These are phyloP conservation scores for Acrocyrtus sp. DNA, from an alignment of 2,888 invertebrate species.

Conservation along the genomic window DNA sequence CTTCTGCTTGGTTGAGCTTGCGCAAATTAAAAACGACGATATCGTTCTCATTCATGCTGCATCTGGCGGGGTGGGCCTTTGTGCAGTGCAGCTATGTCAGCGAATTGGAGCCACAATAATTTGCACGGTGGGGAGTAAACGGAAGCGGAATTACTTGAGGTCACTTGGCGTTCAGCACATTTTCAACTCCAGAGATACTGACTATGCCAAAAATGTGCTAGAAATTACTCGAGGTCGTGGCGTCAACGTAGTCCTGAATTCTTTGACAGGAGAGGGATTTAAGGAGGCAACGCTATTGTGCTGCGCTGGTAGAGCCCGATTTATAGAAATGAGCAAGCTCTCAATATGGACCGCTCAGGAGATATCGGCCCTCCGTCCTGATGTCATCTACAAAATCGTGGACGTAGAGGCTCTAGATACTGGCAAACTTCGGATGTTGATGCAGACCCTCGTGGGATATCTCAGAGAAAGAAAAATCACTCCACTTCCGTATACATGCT, in stretches of 20 bases:
- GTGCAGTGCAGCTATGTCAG: slow-evolving; percentile 41
- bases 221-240: slow-evolving; percentile 29
- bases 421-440: not conserved
- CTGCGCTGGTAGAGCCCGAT: slow-evolving; percentile 19
- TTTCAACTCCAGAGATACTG: slow-evolving; percentile 48
- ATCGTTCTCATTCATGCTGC: slow-evolving; percentile 47
- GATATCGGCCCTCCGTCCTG: slow-evolving; percentile 2
- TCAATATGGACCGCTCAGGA: slow-evolving; percentile 13
- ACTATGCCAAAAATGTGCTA: slow-evolving; percentile 29
- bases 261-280: slow-evolving; percentile 36
- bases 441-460: not conserved
- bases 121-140: slow-evolving; percentile 45
- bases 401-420: not conserved
- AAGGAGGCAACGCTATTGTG: slow-evolving; percentile 41
- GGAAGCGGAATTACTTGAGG: slow-evolving; percentile 43
- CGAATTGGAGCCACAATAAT: slow-evolving; percentile 36
- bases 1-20: slow-evolving; percentile 1
- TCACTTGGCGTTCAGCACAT: slow-evolving; percentile 39
- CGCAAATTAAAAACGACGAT: slow-evolving; percentile 2
- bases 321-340: slow-evolving; percentile 26
- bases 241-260: slow-evolving; percentile 47
- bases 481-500: slow-evolving; percentile 15
- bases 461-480: not conserved
- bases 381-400: slow-evolving; percentile 1
- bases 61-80: slow-evolving; percentile 50